Percentiles rank a stretch among this genome's conserved stretches.
Evolutionary conservation across 2,888 invertebrate species (phyloP).

Genomic region (Oscheius sp.): DNA sequence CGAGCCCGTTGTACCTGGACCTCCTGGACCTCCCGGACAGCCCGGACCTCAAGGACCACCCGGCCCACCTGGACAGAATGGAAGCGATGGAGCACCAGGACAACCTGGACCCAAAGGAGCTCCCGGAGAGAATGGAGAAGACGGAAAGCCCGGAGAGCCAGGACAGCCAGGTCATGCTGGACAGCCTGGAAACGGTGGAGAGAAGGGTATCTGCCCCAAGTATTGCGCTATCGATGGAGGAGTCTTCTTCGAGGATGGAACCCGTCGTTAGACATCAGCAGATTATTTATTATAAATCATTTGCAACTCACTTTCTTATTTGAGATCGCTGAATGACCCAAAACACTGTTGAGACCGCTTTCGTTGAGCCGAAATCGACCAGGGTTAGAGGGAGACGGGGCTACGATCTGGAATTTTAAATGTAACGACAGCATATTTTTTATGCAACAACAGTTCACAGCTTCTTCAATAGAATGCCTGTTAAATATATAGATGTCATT

Average conservation of each 20-base stretch:
- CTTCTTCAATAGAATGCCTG: too few relatives aligned
- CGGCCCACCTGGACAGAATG: constrained; percentile 52
- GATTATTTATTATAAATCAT: constrained; percentile 34
- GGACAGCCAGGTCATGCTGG: constrained; percentile 58
- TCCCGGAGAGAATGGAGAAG: constrained; percentile 53
- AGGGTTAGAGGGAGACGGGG: constrained; percentile 53
- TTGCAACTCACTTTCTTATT: constrained; percentile 64
- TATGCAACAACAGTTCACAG: too few relatives aligned
- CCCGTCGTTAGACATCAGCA: constrained; percentile 52
- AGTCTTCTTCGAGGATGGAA: constrained; percentile 70
- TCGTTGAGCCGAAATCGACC: constrained; percentile 65
- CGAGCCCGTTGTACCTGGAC: constrained; percentile 58
- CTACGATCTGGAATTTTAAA: constrained; percentile 49
- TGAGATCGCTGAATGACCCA: constrained; percentile 63
- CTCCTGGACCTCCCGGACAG: constrained; percentile 55
- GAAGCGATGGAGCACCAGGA: constrained; percentile 58
- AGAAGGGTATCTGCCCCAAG: constrained; percentile 61
- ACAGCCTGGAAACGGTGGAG: constrained; percentile 52
- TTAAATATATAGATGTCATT: too few relatives aligned
- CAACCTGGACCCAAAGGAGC: constrained; percentile 55
- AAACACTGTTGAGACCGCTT: constrained; percentile 63
- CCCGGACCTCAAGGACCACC: constrained; percentile 55
- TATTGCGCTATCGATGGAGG: constrained; percentile 59
- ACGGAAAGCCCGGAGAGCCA: constrained; percentile 54
- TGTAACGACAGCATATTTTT: background rate